Percentiles rank a stretch among this genome's conserved stretches.
Evolutionary conservation across 2,888 invertebrate genomes (phyloP).

Genomic region (Sinopyrophorus schimmeli): DNA sequence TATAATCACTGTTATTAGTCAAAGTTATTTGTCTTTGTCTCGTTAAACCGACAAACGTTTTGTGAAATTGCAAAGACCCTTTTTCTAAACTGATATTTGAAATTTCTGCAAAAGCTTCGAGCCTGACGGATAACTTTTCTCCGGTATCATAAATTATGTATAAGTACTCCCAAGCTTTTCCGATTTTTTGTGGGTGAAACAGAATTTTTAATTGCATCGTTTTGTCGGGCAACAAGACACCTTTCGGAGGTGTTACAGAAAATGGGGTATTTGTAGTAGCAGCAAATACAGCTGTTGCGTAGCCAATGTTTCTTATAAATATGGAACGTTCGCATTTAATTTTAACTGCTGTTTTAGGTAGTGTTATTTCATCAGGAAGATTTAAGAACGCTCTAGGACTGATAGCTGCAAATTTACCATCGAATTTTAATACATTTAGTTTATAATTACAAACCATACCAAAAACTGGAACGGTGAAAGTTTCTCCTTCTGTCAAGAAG

Average conservation of each 20-base stretch:
- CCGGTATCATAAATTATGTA: constrained; percentile 56
- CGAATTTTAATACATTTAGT: neutral
- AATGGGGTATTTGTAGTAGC: constrained; percentile 57
- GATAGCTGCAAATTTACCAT: constrained; percentile 18
- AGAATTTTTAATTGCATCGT: constrained; percentile 57
- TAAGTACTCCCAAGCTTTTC: constrained; percentile 53
- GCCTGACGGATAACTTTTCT: constrained; percentile 57
- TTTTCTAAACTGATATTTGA: constrained; percentile 59
- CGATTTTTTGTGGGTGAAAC: constrained; percentile 58
- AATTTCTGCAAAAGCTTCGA: constrained; percentile 56
- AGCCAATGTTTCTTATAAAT: constrained; percentile 61
- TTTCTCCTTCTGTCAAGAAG: constrained; percentile 60
- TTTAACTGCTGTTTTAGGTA: constrained; percentile 60
- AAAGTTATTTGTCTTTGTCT: constrained; percentile 59
- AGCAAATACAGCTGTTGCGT: constrained; percentile 56
- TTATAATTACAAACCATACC: constrained; percentile 52
- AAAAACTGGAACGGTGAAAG: constrained; percentile 62
- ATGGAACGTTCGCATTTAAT: constrained; percentile 56
- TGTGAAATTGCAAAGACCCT: constrained; percentile 58
- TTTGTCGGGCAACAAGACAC: constrained; percentile 57
- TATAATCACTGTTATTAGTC: constrained; percentile 60
- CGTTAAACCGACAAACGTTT: constrained; percentile 63
- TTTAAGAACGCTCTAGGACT: constrained; percentile 61
- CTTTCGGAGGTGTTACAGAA: constrained; percentile 59
- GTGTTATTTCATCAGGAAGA: constrained; percentile 61